Base-by-base conservation (phyloP, 2,888 invertebrate species). In the Cheiracanthium punctorium region DNA sequence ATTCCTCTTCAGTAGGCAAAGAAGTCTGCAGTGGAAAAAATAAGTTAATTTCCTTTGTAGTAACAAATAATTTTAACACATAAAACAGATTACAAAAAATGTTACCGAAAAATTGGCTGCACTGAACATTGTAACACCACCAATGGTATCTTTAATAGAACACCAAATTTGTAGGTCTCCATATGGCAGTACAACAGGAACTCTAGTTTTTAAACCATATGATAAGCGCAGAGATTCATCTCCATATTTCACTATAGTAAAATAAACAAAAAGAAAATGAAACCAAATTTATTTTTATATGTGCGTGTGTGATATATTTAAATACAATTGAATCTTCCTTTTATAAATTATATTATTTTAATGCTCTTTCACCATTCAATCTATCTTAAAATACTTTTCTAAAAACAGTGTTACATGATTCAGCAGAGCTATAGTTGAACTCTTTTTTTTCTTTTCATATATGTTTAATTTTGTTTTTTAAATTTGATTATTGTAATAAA, bases 121-220 rank as follows among this genome's bases (percentile, higher is more conserved):
- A 43, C 75, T 73, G 28, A 77, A 37, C 30, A 76, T 58, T 17
- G 88, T 87, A 58, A 81, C 75, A 32, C 88, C 88, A 2, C 88
- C 89, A 72, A 88, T 81, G 32, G 28, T 32, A 74, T 90, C 90
- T 0, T 58, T 41, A 24, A 89, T 79, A 20, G 86, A 64, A 12
- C 89, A 89, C 69, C 65, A 87, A 20, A 90, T 29, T 17, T 84
- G 79, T 48, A 88, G 77, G 8, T 67, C 80, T 1, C 89, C 90
- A 14, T 85, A 86, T 12, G 89, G 89, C 17, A 90, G 64, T 0
- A 90, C 80, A 37, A 88, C 43, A 5, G 30, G 10, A 5, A 84
- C 75, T 29, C 69, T 75, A 7, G 52, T 76, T 41, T 88, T 88
- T 72, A 80, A 33, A 1, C 88, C 88, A 69, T 87, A 82, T 8